A percentile compares a stretch with the other conserved stretches of the same genome.
phyloP scores from a whole-genome alignment of 2,797 vertebrate genomes.

The Tragopan temminckii region DNA sequence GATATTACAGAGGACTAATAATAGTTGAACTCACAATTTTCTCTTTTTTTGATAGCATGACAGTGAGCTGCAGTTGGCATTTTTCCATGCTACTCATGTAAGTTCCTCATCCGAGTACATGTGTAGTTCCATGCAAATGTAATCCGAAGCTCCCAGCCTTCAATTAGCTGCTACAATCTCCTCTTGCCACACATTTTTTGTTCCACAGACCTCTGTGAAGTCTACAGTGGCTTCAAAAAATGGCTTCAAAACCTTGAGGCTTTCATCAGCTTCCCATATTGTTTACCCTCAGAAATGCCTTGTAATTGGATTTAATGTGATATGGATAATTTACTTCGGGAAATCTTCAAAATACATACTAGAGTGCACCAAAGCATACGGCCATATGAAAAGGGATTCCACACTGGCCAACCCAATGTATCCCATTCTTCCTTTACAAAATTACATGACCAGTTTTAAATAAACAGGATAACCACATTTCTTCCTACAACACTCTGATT shows the following conservation, averaged over 20 bases:
- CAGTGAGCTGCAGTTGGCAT: neutral
- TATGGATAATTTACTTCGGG: neutral
- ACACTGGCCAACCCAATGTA: neutral
- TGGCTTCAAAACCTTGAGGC: neutral
- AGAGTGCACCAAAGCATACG: neutral
- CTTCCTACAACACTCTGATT: neutral
- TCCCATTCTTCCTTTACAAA: neutral
- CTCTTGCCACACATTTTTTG: neutral
- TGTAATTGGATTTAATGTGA: neutral
- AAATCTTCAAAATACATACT: neutral
- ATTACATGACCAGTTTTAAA: neutral
- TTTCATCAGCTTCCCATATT: neutral
- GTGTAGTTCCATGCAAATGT: neutral
- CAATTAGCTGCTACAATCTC: neutral
- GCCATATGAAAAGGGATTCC: neutral
- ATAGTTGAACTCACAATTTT: neutral
- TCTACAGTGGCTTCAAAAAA: neutral
- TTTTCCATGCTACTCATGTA: neutral
- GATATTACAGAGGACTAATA: neutral
- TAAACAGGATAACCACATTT: rapidly evolving
- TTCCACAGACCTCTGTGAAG: neutral
- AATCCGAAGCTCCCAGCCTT: rapidly evolving
- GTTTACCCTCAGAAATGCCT: neutral
- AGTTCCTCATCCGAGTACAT: neutral
- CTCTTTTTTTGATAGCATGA: neutral